A percentile compares a stretch with the other conserved stretches of the same genome.
These are phyloP conservation scores for Pycnomerus fuliginosus DNA, from an alignment of 2,888 invertebrate species.

Conservation along the genomic window DNA sequence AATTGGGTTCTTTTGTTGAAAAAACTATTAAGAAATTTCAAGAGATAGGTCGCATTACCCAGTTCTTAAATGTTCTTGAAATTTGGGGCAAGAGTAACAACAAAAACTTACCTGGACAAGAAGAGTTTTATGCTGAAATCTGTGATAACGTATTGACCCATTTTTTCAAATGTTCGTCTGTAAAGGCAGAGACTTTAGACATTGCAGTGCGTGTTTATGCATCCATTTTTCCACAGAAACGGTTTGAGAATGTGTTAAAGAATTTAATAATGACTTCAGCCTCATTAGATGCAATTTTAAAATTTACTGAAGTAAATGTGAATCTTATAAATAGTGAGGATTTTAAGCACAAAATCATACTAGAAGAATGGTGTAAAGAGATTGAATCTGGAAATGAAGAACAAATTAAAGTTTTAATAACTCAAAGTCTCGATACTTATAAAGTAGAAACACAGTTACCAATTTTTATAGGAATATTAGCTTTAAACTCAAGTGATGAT, in stretches of 20 bases:
- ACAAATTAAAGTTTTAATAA: slow-evolving; percentile 36
- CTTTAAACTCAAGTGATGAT: slow-evolving; percentile 27
- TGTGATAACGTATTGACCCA: slow-evolving; percentile 54
- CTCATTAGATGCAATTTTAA: slow-evolving; percentile 40
- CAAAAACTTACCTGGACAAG: slow-evolving; percentile 32
- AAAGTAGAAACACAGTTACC: slow-evolving; percentile 46
- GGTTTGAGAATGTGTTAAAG: slow-evolving; percentile 49
- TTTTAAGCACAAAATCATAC: slow-evolving; percentile 39
- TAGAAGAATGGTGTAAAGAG: slow-evolving; percentile 39
- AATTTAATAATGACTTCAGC: slow-evolving; percentile 39
- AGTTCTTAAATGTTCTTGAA: slow-evolving; percentile 54
- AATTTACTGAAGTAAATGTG: slow-evolving; percentile 34
- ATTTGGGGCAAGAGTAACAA: slow-evolving; percentile 47
- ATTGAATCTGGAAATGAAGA: slow-evolving; percentile 37
- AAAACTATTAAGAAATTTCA: slow-evolving; percentile 55
- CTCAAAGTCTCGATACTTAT: slow-evolving; percentile 44
- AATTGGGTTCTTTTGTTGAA: slow-evolving; percentile 59
- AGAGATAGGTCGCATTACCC: slow-evolving; percentile 50
- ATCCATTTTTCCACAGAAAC: slow-evolving; percentile 47
- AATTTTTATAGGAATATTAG: slow-evolving; percentile 40
- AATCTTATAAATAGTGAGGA: slow-evolving; percentile 20
- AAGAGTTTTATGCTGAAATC: slow-evolving; percentile 46
- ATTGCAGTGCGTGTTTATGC: slow-evolving; percentile 53
- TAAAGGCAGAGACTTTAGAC: slow-evolving; percentile 47
- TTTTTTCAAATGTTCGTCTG: slow-evolving; percentile 46